Conservation (phyloP, 2,113 vertebrate species). For the Stegostoma tigrinum region DNA sequence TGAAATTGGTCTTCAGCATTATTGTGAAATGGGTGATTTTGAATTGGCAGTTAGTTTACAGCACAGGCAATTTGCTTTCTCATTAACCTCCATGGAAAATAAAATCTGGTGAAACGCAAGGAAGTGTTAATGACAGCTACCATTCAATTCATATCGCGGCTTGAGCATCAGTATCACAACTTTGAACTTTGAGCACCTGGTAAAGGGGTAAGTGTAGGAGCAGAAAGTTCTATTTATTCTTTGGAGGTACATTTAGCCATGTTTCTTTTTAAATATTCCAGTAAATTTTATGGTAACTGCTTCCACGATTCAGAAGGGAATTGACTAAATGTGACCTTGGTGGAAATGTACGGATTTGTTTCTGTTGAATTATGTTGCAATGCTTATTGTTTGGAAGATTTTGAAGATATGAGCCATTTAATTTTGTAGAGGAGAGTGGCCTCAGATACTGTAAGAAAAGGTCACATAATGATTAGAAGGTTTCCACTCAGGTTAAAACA, state of each 20-base stretch:
- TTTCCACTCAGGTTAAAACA: background rate
- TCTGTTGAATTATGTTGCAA: background rate
- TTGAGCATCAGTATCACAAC: background rate
- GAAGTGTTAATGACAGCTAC: background rate
- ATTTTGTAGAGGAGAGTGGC: background rate
- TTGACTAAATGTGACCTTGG: background rate
- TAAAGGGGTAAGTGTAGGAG: background rate
- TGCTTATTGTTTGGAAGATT: background rate
- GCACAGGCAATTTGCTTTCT: background rate
- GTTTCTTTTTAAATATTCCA: background rate
- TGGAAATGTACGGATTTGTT: background rate
- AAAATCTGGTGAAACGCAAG: background rate
- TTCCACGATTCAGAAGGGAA: background rate
- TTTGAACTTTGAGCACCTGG: background rate
- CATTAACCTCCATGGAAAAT: background rate
- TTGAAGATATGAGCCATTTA: too few species aligned
- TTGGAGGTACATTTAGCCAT: background rate
- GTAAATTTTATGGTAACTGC: background rate
- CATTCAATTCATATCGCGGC: background rate
- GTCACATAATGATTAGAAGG: background rate
- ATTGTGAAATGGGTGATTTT: background rate
- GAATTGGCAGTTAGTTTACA: background rate
- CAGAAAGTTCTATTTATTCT: background rate
- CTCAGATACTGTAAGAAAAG: background rate
- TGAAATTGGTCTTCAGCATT: background rate